Evolutionary conservation across 2,113 vertebrate species (phyloP).

Genomic region (Chloropsis cyanopogon): DNA sequence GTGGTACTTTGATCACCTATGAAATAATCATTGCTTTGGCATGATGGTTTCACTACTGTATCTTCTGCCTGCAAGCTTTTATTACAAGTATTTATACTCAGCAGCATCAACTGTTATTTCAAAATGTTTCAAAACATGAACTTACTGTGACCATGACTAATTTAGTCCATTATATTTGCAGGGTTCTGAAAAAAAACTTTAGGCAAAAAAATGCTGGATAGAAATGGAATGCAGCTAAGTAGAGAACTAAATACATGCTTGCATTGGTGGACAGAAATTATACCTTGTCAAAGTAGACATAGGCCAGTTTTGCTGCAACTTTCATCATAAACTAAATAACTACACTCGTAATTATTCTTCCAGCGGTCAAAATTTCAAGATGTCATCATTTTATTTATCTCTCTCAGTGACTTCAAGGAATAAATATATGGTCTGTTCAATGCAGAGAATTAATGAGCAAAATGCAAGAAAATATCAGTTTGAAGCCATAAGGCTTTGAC

Average conservation of each 20-base stretch:
- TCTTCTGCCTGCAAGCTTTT: neutral
- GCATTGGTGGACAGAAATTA: neutral
- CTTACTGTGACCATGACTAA: neutral
- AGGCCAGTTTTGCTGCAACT: neutral
- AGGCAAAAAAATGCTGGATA: neutral
- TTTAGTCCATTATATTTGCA: neutral
- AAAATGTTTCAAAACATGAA: neutral
- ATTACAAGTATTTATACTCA: neutral
- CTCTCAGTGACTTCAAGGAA: neutral
- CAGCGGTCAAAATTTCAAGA: neutral
- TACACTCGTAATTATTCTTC: neutral
- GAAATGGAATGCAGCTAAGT: neutral
- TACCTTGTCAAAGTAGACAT: neutral
- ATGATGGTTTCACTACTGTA: neutral
- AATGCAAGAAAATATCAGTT: neutral
- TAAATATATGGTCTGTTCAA: neutral
- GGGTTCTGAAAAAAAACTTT: neutral
- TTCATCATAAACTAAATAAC: neutral
- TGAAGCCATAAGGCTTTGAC: neutral
- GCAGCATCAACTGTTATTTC: neutral
- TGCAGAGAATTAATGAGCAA: neutral
- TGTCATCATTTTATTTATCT: neutral
- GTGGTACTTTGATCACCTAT: neutral
- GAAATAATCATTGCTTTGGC: neutral
- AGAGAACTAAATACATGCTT: neutral